phyloP scores from a whole-genome alignment of 1,140 invertebrate genomes.

The Yoshiicerus persimilis region DNA sequence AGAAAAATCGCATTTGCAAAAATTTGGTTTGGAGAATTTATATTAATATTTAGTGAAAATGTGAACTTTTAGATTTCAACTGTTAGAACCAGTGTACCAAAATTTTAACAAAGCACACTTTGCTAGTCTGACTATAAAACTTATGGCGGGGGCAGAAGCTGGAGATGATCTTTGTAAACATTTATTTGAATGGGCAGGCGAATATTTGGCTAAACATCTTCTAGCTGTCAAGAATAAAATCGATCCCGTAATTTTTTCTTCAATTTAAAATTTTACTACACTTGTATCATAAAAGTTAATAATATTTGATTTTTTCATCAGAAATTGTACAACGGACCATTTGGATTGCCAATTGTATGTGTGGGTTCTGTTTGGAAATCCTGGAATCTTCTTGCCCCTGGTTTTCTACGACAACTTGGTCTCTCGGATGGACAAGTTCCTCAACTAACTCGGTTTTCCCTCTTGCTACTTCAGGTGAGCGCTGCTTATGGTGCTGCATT shows the following conservation, averaged over 20 bases:
- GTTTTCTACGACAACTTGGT: slow-evolving; percentile 63
- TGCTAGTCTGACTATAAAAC: slow-evolving; percentile 72
- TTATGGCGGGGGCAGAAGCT: slow-evolving; percentile 67
- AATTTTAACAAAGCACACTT: slow-evolving; percentile 82
- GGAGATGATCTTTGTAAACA: slow-evolving; percentile 71
- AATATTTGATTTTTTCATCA: slow-evolving; percentile 46
- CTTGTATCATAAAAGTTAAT: background rate
- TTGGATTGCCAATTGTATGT: slow-evolving; percentile 80
- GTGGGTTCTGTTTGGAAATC: slow-evolving; percentile 96
- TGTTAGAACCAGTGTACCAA: slow-evolving; percentile 77
- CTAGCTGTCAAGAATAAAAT: slow-evolving; percentile 72
- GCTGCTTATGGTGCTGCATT: slow-evolving; percentile 75
- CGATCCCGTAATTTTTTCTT: slow-evolving; percentile 57
- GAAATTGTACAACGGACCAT: slow-evolving; percentile 59
- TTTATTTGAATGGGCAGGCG: slow-evolving; percentile 77
- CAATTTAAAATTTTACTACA: no score
- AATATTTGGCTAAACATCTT: slow-evolving; percentile 71
- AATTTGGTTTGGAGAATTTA: background rate
- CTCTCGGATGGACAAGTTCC: background rate
- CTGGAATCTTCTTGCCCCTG: slow-evolving; percentile 76
- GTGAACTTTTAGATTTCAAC: slow-evolving; percentile 56
- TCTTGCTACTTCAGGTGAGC: slow-evolving; percentile 65
- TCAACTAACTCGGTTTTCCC: slow-evolving; percentile 61
- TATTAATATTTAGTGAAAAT: background rate
- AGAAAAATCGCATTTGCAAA: background rate